Evolutionary conservation across 2,888 invertebrate genomes (phyloP).

Genomic region (Luffia ferchaultella): DNA sequence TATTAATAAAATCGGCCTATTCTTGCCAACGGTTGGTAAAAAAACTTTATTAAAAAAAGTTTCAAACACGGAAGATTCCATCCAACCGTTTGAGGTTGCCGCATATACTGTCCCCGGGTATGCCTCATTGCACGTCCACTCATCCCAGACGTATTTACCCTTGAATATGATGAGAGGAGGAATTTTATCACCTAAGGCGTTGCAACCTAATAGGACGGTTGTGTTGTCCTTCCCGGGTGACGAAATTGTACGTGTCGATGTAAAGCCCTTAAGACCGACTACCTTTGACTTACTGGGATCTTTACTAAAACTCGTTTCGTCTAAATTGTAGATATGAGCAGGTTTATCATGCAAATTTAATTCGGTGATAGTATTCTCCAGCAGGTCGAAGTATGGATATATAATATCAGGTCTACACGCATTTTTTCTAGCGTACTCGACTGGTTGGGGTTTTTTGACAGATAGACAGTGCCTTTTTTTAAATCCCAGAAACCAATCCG

Average conservation of each 20-base stretch:
- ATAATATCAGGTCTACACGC: slow-evolving; percentile 15
- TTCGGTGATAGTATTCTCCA: slow-evolving; percentile 3
- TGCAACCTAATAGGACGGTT: neutral
- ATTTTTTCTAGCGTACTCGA: slow-evolving; percentile 21
- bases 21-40: slow-evolving; percentile 11
- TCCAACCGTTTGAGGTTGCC: neutral
- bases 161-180: neutral
- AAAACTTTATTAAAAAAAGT: slow-evolving; percentile 10
- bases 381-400: slow-evolving; percentile 4
- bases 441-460: slow-evolving; percentile 29
- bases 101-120: neutral
- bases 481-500: slow-evolving; percentile 23
- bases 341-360: slow-evolving; percentile 14
- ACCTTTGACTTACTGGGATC: slow-evolving; percentile 15
- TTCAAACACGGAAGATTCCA: neutral
- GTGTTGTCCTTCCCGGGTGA: neutral
- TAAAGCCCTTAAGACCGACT: slow-evolving; percentile 3
- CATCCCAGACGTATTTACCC: neutral
- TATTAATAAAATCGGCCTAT: slow-evolving; percentile 19
- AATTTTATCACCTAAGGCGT: neutral
- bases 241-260: neutral
- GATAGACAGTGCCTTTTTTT: slow-evolving; percentile 23
- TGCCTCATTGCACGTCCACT: neutral
- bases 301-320: slow-evolving; percentile 13
- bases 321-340: slow-evolving; percentile 18